phyloP scores from a whole-genome alignment of 1,140 invertebrate species.

The Gonatopus flavifemur region DNA sequence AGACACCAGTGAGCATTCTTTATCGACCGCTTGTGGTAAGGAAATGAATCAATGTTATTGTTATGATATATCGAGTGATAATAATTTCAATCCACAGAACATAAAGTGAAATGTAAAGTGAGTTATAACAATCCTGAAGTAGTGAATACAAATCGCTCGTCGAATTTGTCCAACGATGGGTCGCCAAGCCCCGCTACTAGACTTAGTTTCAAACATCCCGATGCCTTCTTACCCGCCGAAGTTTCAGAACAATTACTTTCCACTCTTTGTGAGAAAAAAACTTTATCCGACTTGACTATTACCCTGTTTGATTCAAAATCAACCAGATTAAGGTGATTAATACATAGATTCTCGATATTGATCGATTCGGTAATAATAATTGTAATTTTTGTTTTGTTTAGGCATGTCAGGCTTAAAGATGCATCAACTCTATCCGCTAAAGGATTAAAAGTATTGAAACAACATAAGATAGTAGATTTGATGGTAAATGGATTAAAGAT shows the following conservation, averaged over 20 bases:
- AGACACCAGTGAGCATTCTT: constrained; percentile 28
- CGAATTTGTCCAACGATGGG: constrained; percentile 33
- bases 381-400: constrained; percentile 30
- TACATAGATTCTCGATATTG: neutral
- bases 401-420: constrained; percentile 61
- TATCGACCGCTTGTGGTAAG: constrained; percentile 23
- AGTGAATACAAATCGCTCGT: constrained; percentile 25
- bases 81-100: constrained; percentile 19
- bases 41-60: no score
- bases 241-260: constrained; percentile 70
- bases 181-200: constrained; percentile 43
- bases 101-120: constrained; percentile 20
- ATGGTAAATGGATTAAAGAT: constrained; percentile 67
- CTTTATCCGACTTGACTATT: constrained; percentile 67
- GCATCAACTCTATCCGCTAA: constrained; percentile 63
- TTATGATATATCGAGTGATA: no score
- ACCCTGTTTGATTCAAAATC: constrained; percentile 68
- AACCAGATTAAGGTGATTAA: constrained; percentile 62
- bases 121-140: constrained; percentile 24
- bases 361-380: constrained; percentile 1
- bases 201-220: constrained; percentile 65
- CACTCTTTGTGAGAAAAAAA: constrained; percentile 66
- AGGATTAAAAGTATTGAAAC: constrained; percentile 67
- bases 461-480: constrained; percentile 68
- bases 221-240: constrained; percentile 69